phyloP scores from a whole-genome alignment of 53 echinoderm and acorn worm species.

The Echinarachnius parma region DNA sequence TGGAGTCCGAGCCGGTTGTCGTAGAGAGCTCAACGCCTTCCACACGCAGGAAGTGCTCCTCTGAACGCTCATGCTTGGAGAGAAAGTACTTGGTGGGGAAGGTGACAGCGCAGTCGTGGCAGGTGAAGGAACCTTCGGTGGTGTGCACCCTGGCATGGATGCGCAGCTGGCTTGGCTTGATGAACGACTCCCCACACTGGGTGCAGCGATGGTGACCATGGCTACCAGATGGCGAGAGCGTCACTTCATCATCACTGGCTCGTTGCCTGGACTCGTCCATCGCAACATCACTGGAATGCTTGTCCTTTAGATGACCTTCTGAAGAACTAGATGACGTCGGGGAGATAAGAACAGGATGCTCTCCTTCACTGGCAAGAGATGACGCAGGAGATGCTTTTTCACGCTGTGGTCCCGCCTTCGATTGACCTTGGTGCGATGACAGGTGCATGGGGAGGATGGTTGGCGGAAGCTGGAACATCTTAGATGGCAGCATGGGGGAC shows the following conservation, averaged over 20 bases:
- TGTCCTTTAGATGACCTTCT: conserved; percentile 24
- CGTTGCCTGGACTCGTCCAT: conserved; percentile 22
- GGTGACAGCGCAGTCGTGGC: conserved; percentile 73
- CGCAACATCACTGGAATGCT: conserved; percentile 1
- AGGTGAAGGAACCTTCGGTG: conserved; percentile 70
- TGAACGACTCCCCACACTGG: conserved; percentile 78
- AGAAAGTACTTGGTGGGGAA: conserved; percentile 69
- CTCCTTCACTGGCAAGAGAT: conserved; percentile 27
- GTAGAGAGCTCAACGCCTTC: conserved; percentile 92
- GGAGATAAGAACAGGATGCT: conserved; percentile 13
- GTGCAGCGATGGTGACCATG: conserved; percentile 81
- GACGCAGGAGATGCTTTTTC: conserved; percentile 38
- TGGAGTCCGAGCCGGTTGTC: conserved; percentile 62
- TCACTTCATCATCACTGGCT: conserved; percentile 43
- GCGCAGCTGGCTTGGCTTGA: conserved; percentile 94
- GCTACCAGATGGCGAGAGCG: conserved; percentile 56
- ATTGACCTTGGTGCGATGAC: conserved; percentile 24
- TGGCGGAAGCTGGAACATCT: conserved; percentile 89
- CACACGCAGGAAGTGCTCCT: conserved; percentile 84
- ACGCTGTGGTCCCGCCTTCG: conserved; percentile 23
- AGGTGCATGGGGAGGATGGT: conserved; percentile 76
- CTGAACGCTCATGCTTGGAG: conserved; percentile 91
- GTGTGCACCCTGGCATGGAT: conserved; percentile 86
- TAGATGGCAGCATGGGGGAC: conserved; percentile 90
- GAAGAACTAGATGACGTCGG: conserved; percentile 12